phyloP scores from a whole-genome alignment of 2,797 vertebrate genomes.

The Emydoidea blandingii region DNA sequence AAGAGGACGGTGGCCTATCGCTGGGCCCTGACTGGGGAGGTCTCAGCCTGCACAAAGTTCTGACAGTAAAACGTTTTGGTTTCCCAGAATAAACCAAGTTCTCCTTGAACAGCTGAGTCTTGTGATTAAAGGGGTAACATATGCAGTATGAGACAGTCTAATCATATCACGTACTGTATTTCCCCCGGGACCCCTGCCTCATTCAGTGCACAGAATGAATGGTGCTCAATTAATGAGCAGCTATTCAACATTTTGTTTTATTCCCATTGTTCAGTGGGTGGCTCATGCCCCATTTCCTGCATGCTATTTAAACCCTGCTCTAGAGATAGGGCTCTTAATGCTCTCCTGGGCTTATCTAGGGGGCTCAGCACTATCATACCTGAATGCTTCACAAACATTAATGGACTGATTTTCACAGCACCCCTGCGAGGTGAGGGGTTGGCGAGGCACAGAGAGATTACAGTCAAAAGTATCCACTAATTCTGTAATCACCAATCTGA shows the following conservation, averaged over 20 bases:
- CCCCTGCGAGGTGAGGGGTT: background rate
- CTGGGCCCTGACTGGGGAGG: background rate
- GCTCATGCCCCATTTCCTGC: background rate
- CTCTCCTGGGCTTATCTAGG: background rate
- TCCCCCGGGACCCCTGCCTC: background rate
- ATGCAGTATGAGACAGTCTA: background rate
- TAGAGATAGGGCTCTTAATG: background rate
- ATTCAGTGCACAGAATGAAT: background rate
- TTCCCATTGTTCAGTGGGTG: background rate
- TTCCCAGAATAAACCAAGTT: background rate
- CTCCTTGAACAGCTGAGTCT: background rate
- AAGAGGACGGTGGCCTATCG: background rate
- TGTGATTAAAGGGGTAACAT: background rate
- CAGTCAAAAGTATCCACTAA: background rate
- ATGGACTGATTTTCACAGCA: background rate
- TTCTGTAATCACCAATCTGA: background rate
- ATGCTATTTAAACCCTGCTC: background rate
- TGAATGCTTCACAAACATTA: background rate
- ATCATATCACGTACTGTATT: background rate
- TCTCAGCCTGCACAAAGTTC: background rate
- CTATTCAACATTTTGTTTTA: background rate
- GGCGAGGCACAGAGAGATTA: background rate
- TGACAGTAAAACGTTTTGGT: background rate
- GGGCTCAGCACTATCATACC: background rate
- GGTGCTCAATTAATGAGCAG: background rate